Percentiles rank a stretch among this genome's conserved stretches.
Conservation (phyloP, 2,797 vertebrate species). For the Lepilemur septentrionalis region DNA sequence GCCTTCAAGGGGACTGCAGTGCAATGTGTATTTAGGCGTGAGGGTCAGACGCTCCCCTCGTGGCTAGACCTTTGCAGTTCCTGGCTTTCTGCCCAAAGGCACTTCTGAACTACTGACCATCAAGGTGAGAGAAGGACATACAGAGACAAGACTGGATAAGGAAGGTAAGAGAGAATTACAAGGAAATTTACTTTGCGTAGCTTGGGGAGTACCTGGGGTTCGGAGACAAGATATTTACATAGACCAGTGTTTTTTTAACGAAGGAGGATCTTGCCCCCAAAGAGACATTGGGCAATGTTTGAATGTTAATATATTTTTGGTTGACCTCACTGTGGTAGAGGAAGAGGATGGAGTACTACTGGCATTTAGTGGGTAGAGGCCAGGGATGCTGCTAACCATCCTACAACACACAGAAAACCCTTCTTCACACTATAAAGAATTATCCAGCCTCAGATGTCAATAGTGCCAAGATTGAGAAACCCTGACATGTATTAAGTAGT, state of each 20-base stretch:
- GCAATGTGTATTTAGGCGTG: neutral
- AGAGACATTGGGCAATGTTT: too few species aligned
- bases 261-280: accelerated
- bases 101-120: neutral
- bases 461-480: neutral
- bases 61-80: neutral
- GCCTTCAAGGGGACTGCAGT: accelerated
- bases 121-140: neutral
- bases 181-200: neutral
- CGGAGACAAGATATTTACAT: neutral
- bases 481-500: neutral
- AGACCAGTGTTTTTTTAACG: neutral
- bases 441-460: too few species aligned
- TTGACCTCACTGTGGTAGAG: neutral
- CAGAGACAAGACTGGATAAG: neutral
- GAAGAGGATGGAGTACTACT: accelerated
- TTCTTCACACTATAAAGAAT: neutral
- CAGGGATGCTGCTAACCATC: too few species aligned
- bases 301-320: neutral
- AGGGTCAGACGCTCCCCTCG: neutral
- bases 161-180: neutral
- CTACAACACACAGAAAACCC: accelerated
- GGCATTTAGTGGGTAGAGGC: too few species aligned
- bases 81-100: neutral
- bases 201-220: neutral